Evolutionary conservation across 1,140 invertebrate genomes (phyloP), one percentile per base, ranked within the genome.

Genomic region (Cydia amplana): DNA sequence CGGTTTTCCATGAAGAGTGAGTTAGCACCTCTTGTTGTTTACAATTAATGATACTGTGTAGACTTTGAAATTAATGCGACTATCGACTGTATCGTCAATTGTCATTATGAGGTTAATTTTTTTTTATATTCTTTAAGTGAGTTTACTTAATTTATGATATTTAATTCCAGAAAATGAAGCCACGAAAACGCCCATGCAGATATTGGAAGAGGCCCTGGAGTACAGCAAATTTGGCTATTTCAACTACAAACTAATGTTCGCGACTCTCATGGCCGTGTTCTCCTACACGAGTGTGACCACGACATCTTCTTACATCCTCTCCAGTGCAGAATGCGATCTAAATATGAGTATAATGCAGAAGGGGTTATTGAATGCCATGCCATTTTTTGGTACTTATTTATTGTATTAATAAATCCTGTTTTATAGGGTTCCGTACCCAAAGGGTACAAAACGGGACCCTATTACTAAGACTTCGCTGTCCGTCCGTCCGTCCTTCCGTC

Each of bases 241-340:
- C 81, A 95, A 96, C 78, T 82, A 93, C 7, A 81, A 95, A 14
- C 81, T 96, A 9, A 82, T 95, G 6, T 70, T 95, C 2, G 85
- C 94, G 5, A 91, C 94, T 3, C 85, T 96, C 55, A 94, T 94
- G 4, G 93, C 93, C 0, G 88, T 93, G 2, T 94, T 94, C 85
- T 91, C 94, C 0, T 92, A 93, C 1, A 93, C 94, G 16, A 94
- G 94, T 67, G 95, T 95, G 40, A 95, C 94, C 0, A 93, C 93
- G 0, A 94, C 94, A 5, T 93, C 95, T 75, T 95, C 95, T 0
- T 95, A 94, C 81, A 94, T 96, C 28, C 81, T 96, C 49, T 95
- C 95, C 5, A 93, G 94, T 1, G 95, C 95, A 0, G 94, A 95
- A 78, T 96, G 95, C 82, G 95, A 96, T 86, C 87, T 96, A 0